Evolutionary conservation across 2,888 invertebrate genomes (phyloP), one percentile per base, ranked within the genome.

Genomic region (Mantis religiosa): DNA sequence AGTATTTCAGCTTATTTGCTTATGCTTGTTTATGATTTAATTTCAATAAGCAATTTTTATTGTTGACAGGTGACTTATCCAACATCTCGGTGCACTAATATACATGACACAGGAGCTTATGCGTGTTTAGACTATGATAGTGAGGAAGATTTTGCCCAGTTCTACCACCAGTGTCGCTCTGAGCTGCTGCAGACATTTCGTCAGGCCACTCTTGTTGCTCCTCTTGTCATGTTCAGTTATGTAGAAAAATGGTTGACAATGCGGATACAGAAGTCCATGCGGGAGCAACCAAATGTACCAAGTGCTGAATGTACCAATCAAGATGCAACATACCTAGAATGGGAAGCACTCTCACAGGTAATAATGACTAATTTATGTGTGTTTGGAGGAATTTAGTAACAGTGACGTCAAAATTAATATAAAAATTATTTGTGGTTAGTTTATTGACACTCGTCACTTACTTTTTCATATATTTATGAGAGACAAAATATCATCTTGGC

Each of bases 91-190:
- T 93, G 93, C 89, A 93, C 93, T 87, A 92, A 91, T 92, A 91
- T 91, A 30, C 90, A 91, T 84, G 95, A 95, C 90, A 95, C 95
- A 28, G 94, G 95, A 0, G 94, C 95, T 0, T 98, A 97, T 92
- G 96, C 97, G 0, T 95, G 96, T 87, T 93, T 97, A 91, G 98
- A 98, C 93, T 98, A 97, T 93, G 98, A 98, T 92, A 96, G 97
- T 87, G 98, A 98, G 92, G 98, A 98, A 92, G 98, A 98, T 91
- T 98, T 98, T 92, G 95, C 95, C 15, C 94, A 95, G n/a, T 98
- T 97, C 93, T 97, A 97, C 92, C 96, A 96, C 92, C 95, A 98
- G 83, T 96, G 96, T 91, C 95, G 98, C 89, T 96, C 96, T 9
- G 98, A 98, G 92, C 95, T 97, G 90, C 93, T 97, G 30, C 98